Evolutionary conservation across 2,888 invertebrate species (phyloP).

Genomic region (Trissoscelio sp.): DNA sequence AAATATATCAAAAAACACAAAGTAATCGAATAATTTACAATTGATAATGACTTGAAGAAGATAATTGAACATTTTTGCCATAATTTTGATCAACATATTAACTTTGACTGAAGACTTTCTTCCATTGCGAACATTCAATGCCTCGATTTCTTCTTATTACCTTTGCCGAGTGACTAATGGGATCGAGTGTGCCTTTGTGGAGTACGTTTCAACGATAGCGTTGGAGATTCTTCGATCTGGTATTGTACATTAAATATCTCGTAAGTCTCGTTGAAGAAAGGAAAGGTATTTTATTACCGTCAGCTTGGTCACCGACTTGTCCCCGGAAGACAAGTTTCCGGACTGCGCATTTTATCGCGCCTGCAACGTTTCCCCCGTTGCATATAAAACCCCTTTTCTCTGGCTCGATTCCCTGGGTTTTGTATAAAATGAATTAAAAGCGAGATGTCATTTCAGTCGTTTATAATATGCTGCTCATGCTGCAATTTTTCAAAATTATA

Average conservation of each 20-base stretch:
- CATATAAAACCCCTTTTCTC: constrained; percentile 28
- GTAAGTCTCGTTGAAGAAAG: constrained; percentile 35
- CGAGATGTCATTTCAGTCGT: no score
- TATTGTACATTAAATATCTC: constrained; percentile 45
- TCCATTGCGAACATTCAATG: no score
- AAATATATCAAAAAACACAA: no score
- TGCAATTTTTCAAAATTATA: no score
- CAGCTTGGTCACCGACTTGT: constrained; percentile 37
- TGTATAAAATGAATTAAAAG: no score
- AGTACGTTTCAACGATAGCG: constrained; percentile 20
- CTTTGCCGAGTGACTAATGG: constrained; percentile 22
- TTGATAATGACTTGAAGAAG: no score
- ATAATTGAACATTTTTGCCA: no score
- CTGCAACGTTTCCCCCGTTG: constrained; percentile 31
- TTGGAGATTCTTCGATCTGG: constrained; percentile 21
- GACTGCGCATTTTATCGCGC: constrained; percentile 32
- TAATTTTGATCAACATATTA: no score
- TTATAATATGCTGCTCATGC: no score
- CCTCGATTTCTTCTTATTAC: constrained; percentile 30
- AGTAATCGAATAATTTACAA: no score
- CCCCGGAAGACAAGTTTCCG: constrained; percentile 27
- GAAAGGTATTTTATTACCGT: constrained; percentile 36
- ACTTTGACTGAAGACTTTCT: no score
- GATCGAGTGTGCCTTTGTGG: constrained; percentile 17
- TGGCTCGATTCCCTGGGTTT: constrained; percentile 3